These are phyloP conservation scores for Frankliniella intonsa DNA, from an alignment of 2,888 invertebrate genomes.

Conservation along the genomic window DNA sequence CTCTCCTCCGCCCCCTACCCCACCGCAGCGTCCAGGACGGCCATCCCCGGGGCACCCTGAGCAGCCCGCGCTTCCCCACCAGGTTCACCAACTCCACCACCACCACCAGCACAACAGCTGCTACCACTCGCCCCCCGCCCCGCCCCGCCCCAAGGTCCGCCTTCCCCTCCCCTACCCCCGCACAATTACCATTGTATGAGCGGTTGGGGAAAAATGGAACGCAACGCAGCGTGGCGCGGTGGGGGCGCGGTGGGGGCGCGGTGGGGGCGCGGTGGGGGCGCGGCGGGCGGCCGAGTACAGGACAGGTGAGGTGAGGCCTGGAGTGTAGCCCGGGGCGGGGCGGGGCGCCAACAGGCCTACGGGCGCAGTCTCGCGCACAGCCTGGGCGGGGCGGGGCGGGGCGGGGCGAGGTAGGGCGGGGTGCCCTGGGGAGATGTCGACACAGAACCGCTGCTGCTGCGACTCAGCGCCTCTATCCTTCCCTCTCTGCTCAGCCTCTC, in stretches of 20 bases:
- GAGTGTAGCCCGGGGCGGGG: not conserved
- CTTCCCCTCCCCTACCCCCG: not conserved
- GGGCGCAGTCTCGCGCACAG: not conserved
- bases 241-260: not conserved
- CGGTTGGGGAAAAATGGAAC: not conserved
- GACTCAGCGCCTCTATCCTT: not conserved
- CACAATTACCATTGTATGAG: constrained; percentile 4
- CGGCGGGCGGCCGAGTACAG: not conserved
- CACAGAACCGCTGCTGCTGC: not conserved
- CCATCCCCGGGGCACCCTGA: not conserved
- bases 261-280: not conserved
- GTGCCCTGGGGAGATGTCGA: not conserved
- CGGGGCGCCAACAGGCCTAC: not conserved
- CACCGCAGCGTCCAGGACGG: not conserved
- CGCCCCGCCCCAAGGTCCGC: not conserved
- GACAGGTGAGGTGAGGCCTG: not conserved
- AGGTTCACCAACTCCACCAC: too few relatives aligned
- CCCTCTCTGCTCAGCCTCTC: not conserved
- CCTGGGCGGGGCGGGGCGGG: not conserved
- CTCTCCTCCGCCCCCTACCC: not conserved
- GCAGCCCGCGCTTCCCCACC: not conserved
- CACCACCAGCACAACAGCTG: too few relatives aligned
- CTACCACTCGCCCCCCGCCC: too few relatives aligned
- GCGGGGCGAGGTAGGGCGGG: not conserved
- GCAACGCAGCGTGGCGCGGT: not conserved